A percentile compares a stretch with the other conserved stretches of the same genome.
phyloP scores from a whole-genome alignment of 2,797 vertebrate genomes.

The Artibeus jamaicensis region DNA sequence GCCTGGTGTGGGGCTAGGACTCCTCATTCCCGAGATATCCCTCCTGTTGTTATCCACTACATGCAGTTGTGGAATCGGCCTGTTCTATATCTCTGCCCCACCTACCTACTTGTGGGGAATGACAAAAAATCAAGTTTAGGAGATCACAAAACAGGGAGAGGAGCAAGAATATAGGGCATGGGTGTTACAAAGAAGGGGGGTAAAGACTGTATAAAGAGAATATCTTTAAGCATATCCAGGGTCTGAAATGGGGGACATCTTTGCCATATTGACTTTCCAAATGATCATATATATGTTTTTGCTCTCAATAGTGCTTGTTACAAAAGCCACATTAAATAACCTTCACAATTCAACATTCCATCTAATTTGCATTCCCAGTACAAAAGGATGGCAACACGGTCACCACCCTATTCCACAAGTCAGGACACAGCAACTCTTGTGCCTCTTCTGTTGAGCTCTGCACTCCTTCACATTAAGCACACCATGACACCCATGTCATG shows the following conservation, averaged over 20 bases:
- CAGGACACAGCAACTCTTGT: background rate
- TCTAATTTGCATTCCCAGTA: background rate
- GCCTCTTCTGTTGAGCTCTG: slow-evolving; percentile 38
- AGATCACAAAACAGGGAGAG: background rate
- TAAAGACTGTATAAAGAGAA: background rate
- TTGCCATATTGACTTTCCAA: slow-evolving; percentile 25
- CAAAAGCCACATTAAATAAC: slow-evolving; percentile 4
- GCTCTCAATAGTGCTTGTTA: background rate
- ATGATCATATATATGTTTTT: background rate
- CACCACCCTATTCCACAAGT: background rate
- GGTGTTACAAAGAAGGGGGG: background rate
- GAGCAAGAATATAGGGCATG: background rate
- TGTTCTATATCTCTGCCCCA: background rate
- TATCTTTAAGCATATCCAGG: background rate
- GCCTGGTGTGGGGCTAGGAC: background rate
- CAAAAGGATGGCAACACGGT: background rate
- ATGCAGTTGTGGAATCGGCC: background rate
- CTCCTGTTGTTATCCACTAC: background rate
- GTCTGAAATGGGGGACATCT: background rate
- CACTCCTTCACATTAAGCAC: slow-evolving; percentile 39
- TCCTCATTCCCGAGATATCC: background rate
- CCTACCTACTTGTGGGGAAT: too few relatives aligned
- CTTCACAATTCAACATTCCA: background rate
- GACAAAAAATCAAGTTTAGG: background rate
- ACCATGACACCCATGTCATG: slow-evolving; percentile 46